Evolutionary conservation across 2,797 vertebrate genomes (phyloP).

Genomic region (Poeciliopsis gracilis): DNA sequence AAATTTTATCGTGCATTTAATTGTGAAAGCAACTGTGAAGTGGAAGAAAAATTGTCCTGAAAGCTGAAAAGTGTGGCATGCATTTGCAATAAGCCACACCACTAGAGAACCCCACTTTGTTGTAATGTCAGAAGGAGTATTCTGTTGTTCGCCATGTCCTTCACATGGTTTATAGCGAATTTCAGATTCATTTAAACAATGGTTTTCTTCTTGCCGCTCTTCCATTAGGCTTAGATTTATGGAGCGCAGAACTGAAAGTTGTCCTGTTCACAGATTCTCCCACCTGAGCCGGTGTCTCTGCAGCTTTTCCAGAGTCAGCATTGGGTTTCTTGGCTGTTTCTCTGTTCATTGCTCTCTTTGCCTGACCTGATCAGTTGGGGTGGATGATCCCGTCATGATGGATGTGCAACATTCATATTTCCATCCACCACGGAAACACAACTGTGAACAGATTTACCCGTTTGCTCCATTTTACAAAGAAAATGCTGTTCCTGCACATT

Average conservation of each 20-base stretch:
- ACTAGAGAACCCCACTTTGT: background rate
- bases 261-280: background rate
- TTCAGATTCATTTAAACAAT: background rate
- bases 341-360: background rate
- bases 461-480: background rate
- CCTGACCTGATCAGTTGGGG: background rate
- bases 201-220: background rate
- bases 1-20: background rate
- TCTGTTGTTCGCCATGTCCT: background rate
- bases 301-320: background rate
- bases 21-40: background rate
- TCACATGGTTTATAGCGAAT: background rate
- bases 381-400: background rate
- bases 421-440: background rate
- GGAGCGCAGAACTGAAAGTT: background rate
- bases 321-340: background rate
- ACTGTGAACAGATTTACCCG: background rate
- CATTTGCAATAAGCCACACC: background rate
- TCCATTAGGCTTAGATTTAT: background rate
- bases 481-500: background rate
- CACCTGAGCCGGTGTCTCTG: background rate
- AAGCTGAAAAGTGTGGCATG: constrained; percentile 1
- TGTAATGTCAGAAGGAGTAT: background rate
- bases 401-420: background rate
- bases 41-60: background rate